Evolutionary conservation across 2,797 vertebrate species (phyloP).

Genomic region (Darevskia mixta): DNA sequence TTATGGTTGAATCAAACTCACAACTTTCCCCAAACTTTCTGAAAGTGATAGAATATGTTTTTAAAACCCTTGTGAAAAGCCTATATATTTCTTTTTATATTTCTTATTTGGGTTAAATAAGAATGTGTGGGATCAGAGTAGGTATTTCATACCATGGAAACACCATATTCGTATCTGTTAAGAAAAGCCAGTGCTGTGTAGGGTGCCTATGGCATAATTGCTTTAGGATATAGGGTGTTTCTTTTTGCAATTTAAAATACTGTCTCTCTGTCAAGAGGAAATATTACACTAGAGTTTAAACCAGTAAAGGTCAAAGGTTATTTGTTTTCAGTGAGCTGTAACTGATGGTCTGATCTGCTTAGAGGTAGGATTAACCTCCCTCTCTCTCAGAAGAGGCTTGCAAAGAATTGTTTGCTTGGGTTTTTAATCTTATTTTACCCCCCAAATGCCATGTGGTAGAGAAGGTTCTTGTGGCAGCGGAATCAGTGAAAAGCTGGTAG

Average conservation of each 20-base stretch:
- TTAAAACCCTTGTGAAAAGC: background rate
- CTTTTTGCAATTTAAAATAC: constrained; percentile 77
- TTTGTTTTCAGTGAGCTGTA: constrained; percentile 81
- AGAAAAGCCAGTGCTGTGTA: constrained; percentile 60
- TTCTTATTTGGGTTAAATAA: background rate
- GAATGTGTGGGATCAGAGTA: constrained; percentile 26
- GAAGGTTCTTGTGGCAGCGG: constrained; percentile 73
- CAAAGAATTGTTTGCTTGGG: constrained; percentile 76
- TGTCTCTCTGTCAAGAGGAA: constrained; percentile 78
- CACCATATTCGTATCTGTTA: constrained; percentile 55
- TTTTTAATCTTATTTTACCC: constrained; percentile 80
- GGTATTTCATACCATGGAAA: background rate
- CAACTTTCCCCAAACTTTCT: constrained; percentile 1
- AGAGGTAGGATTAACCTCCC: constrained; percentile 79
- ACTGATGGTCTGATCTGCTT: constrained; percentile 80
- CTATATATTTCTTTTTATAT: background rate
- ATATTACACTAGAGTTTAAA: constrained; percentile 80
- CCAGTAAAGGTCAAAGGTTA: constrained; percentile 77
- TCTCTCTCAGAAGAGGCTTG: constrained; percentile 73
- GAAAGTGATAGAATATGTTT: background rate
- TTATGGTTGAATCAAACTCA: constrained; percentile 23
- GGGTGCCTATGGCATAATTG: constrained; percentile 64
- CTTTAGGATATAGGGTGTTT: constrained; percentile 71
- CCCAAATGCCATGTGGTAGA: constrained; percentile 75
- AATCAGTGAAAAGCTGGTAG: constrained; percentile 75